A percentile compares a stretch with the other conserved stretches of the same genome.
Conservation (phyloP, 2,113 vertebrate species). For the Coregonus clupeaformis region DNA sequence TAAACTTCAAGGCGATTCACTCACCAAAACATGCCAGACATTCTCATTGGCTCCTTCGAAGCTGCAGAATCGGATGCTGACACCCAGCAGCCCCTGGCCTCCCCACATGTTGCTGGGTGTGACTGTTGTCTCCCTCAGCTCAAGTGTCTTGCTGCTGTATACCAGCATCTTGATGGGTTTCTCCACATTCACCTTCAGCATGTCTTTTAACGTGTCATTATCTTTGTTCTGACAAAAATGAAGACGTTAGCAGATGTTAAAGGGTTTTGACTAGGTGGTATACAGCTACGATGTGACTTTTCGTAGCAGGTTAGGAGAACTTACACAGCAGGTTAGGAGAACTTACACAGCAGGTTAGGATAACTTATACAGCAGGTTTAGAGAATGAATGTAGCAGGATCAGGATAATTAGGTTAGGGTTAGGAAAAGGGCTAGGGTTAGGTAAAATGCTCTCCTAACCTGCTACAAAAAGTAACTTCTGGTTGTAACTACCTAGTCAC, state of each 20-base stretch:
- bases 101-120: conserved; percentile 96
- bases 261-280: too few relatives aligned
- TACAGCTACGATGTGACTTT: too few relatives aligned
- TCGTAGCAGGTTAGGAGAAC: too few relatives aligned
- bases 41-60: conserved; percentile 96
- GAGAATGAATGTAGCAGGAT: too few relatives aligned
- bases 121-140: conserved; percentile 87
- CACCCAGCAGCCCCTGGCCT: conserved; percentile 90
- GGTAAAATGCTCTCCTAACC: too few relatives aligned
- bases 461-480: too few relatives aligned
- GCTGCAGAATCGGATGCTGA: conserved; percentile 98
- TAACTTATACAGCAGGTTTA: too few relatives aligned
- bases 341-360: too few relatives aligned
- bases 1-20: conserved; percentile 41
- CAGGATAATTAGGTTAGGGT: too few relatives aligned
- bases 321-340: too few relatives aligned
- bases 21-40: conserved; percentile 95
- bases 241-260: background rate
- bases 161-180: conserved; percentile 91
- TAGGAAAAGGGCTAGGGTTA: too few relatives aligned
- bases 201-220: conserved; percentile 92
- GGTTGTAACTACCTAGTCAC: too few relatives aligned
- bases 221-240: conserved; percentile 85
- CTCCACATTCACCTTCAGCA: conserved; percentile 92
- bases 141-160: conserved; percentile 94